Conservation (phyloP, 2,113 vertebrate species). For the Python bivittatus region DNA sequence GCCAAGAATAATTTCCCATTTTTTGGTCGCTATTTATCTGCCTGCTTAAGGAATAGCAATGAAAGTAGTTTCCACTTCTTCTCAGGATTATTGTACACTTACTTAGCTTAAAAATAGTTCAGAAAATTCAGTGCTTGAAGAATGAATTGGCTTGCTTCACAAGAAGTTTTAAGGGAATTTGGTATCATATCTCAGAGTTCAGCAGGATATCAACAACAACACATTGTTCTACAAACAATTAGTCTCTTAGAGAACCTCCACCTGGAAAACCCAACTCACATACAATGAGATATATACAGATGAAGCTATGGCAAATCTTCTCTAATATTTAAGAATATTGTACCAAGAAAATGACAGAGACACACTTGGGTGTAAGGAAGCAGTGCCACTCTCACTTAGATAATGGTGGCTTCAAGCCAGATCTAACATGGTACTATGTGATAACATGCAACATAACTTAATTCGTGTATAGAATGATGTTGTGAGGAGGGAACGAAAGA, state of each 20-base stretch:
- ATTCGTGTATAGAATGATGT: neutral
- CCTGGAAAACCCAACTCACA: constrained; percentile 3
- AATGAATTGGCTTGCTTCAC: constrained; percentile 40
- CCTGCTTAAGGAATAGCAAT: neutral
- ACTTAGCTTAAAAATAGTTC: neutral
- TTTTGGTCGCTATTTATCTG: neutral
- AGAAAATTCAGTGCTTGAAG: neutral
- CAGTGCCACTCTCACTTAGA: neutral
- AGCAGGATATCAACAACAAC: constrained; percentile 49
- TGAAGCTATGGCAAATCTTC: neutral
- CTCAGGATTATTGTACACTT: rapidly evolving
- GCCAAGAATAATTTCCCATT: neutral
- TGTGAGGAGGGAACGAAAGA: neutral
- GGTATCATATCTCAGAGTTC: constrained; percentile 59
- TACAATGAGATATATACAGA: neutral
- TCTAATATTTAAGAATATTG: rapidly evolving
- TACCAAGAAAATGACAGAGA: neutral
- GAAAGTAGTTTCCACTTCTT: constrained; percentile 14
- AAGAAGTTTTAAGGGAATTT: constrained; percentile 46
- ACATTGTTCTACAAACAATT: constrained; percentile 56
- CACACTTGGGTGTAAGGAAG: constrained; percentile 3
- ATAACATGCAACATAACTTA: neutral
- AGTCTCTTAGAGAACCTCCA: constrained; percentile 29
- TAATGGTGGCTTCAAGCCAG: constrained; percentile 4
- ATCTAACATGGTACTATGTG: neutral